Conservation (phyloP, 2,888 invertebrate species). For the Synergus gifuensis region DNA sequence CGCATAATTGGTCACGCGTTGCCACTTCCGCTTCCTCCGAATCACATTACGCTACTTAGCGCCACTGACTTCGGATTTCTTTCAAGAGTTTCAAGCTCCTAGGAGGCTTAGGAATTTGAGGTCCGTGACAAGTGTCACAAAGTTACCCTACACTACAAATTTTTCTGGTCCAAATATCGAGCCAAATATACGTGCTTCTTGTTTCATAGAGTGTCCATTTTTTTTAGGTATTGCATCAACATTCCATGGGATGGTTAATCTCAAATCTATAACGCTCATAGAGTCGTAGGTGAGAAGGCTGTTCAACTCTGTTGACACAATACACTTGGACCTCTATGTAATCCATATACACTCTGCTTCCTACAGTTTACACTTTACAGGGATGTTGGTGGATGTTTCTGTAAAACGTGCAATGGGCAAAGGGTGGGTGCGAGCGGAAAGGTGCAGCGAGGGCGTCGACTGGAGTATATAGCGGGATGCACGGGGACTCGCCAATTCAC, state of each 20-base stretch:
- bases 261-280: neutral
- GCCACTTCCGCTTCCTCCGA: conserved; percentile 28
- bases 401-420: conserved; percentile 44
- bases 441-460: conserved; percentile 42
- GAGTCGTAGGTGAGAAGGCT: neutral
- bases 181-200: neutral
- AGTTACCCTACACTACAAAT: neutral
- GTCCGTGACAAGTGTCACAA: conserved; percentile 16
- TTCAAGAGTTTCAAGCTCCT: conserved; percentile 1
- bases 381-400: conserved; percentile 23
- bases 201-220: neutral
- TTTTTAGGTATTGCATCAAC: neutral
- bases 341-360: neutral
- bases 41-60: conserved; percentile 23
- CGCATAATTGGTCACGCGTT: conserved; percentile 41
- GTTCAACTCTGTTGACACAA: neutral
- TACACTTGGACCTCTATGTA: neutral
- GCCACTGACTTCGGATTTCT: conserved; percentile 10
- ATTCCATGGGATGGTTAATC: neutral
- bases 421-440: conserved; percentile 32
- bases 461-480: conserved; percentile 55
- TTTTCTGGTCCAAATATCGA: neutral
- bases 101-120: neutral
- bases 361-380: neutral
- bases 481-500: conserved; percentile 65